Conservation (phyloP, 2,113 vertebrate species). For the Engystomops pustulosus region DNA sequence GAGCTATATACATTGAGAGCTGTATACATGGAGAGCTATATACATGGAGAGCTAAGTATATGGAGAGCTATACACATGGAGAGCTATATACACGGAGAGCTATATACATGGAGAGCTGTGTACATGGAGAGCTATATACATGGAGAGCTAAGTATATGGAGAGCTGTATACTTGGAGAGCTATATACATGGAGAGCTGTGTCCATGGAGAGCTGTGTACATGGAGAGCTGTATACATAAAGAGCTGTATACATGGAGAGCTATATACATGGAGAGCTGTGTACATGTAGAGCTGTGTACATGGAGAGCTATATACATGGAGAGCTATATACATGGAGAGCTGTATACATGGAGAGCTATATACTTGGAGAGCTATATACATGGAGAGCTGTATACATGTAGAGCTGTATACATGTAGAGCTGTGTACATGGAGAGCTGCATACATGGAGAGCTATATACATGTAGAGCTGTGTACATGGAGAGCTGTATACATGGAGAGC, state of each 20-base stretch:
- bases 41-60: conserved; percentile 60
- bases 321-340: conserved; percentile 58
- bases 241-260: conserved; percentile 57
- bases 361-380: conserved; percentile 60
- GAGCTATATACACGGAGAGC: conserved; percentile 57
- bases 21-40: conserved; percentile 58
- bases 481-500: conserved; percentile 57
- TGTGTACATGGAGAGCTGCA: conserved; percentile 57
- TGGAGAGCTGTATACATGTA: conserved; percentile 56
- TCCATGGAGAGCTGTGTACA: conserved; percentile 59
- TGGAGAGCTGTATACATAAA: no score
- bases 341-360: conserved; percentile 58
- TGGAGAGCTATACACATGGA: conserved; percentile 57
- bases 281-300: conserved; percentile 59
- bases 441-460: conserved; percentile 60
- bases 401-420: conserved; percentile 57
- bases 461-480: conserved; percentile 56
- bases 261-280: conserved; percentile 58
- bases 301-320: conserved; percentile 57
- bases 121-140: conserved; percentile 60
- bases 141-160: conserved; percentile 57
- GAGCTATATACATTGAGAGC: conserved; percentile 57
- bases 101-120: conserved; percentile 58
- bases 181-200: conserved; percentile 58
- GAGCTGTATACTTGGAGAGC: conserved; percentile 56